Conservation (phyloP, 2,888 invertebrate species). For the Agelastica alni region DNA sequence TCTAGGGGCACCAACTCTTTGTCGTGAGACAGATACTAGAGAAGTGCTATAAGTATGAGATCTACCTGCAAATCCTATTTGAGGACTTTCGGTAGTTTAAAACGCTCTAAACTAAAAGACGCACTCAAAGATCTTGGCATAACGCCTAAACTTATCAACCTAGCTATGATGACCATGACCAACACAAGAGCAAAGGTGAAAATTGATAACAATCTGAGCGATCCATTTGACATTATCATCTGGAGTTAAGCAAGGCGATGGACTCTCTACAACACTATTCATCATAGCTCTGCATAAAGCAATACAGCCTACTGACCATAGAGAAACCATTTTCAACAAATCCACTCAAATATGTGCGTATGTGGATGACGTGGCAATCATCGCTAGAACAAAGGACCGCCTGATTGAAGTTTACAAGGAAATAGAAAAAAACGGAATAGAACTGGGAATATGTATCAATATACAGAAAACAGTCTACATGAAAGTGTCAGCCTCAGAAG, state of each 20-base stretch:
- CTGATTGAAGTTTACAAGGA: neutral
- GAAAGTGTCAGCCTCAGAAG: neutral
- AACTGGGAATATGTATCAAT: neutral
- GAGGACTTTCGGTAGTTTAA: neutral
- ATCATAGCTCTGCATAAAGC: neutral
- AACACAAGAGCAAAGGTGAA: neutral
- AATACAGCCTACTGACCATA: neutral
- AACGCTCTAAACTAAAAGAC: neutral
- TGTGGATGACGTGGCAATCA: neutral
- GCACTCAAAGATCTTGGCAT: neutral
- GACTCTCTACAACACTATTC: neutral
- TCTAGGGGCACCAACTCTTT: neutral
- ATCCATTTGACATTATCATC: no score
- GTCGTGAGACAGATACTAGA: neutral
- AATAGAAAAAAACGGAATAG: neutral
- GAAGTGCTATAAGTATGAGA: neutral
- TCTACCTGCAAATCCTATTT: neutral
- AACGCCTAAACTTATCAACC: neutral
- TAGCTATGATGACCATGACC: neutral
- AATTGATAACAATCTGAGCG: neutral
- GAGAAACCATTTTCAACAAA: neutral
- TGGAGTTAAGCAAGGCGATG: no score
- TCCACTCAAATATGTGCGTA: neutral
- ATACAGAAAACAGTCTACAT: neutral
- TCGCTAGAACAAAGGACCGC: no score